Evolutionary conservation across 2,888 invertebrate species (phyloP).

Genomic region (Microplitis deprimator): DNA sequence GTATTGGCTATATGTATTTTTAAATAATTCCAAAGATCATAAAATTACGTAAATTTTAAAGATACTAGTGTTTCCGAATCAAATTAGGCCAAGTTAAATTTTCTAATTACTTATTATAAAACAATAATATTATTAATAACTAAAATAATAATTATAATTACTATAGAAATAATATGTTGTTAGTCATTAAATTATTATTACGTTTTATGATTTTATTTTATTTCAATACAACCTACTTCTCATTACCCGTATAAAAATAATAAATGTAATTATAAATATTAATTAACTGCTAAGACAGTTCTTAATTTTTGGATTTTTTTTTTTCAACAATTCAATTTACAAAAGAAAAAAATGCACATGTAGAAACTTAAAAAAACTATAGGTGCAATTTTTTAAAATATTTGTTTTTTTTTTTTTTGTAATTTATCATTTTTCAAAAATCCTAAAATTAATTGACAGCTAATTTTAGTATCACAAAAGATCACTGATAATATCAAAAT

Average conservation of each 20-base stretch:
- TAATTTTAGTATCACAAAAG: too few species aligned
- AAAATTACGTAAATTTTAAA: conserved; percentile 31
- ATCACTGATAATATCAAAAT: background rate
- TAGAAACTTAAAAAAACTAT: too few species aligned
- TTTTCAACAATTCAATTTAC: too few species aligned
- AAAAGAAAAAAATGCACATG: too few species aligned
- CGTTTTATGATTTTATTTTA: conserved; percentile 16
- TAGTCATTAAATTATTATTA: conserved; percentile 15
- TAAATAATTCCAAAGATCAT: conserved; percentile 31
- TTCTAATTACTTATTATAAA: conserved; percentile 9
- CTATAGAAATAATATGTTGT: background rate
- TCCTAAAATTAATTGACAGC: too few species aligned
- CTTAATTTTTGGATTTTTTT: too few species aligned
- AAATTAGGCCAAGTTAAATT: background rate
- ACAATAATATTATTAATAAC: background rate
- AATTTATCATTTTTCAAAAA: too few species aligned
- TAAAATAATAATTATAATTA: background rate
- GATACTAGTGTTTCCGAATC: background rate
- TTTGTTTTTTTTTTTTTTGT: too few species aligned
- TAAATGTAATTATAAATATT: background rate
- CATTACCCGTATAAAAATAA: background rate
- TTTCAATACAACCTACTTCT: background rate
- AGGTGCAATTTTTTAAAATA: too few species aligned
- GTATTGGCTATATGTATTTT: conserved; percentile 55
- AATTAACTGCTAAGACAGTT: background rate